Evolutionary conservation across 1,140 invertebrate genomes (phyloP), one percentile per base, ranked within the genome.

Genomic region (Heliconius eleuchia): DNA sequence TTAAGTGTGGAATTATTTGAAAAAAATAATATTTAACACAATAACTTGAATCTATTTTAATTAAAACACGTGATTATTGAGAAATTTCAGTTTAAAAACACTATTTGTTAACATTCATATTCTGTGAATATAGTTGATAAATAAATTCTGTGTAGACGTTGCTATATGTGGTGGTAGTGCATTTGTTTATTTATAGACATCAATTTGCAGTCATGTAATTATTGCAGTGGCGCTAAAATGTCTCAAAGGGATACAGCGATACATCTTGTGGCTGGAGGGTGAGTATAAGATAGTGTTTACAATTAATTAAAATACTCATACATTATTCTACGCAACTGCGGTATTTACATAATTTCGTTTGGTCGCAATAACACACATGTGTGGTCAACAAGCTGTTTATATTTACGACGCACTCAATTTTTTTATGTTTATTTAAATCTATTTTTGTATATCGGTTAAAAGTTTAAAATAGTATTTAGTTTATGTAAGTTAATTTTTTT

Each of bases 251-350:
- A 98, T 95, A 97, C 97, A 83, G 95, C 97, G 79, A 97, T 98
- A 94, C 97, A 98, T 95, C 96, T 98, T 85, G 95, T 98, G 84
- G 97, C 97, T 91, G 97, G 97, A 95, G 97, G 97, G 97, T 98
- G 95, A 96, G 74, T 82, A 80, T 66, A 70, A 74, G 34, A 16
- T 70, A 60, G 52, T 27, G 39, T 75, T 81, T 74, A 42, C 76
- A n/a, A 77, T 8, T 39, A 71, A 11, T n/a, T 39, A 19, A 72
- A 46, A 72, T 72, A 30, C 52, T 71, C 30, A n/a, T 50, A 19
- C 72, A 50, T 34, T 52, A 39, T 72, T 42, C 76, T 71, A 76
- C 80, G 78, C 78, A 82, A 46, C 76, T 76, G 75, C 16, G 55
- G 72, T 73, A 79, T 78, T 80, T 79, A 80, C 75, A 81, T 83